Base-by-base conservation (phyloP, 1,140 invertebrate genomes). In the Drosophila orosa region DNA sequence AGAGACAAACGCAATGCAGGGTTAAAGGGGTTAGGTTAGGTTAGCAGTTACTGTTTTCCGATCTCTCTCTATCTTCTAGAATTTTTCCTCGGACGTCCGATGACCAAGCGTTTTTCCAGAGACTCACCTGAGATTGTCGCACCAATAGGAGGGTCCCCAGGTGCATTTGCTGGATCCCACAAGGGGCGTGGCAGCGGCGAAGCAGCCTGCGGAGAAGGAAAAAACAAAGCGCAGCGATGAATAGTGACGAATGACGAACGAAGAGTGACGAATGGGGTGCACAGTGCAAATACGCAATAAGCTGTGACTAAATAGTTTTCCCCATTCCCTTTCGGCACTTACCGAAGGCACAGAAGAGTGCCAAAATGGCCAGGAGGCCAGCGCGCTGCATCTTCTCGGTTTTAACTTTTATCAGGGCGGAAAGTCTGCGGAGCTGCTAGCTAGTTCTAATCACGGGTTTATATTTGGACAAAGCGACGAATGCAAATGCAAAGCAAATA, bases 81-180 rank as follows among this genome's bases (percentile, higher is more conserved):
- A 69, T 29, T 71, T 71, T 71, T 69, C 29, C n/a, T 25, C 33
- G 13, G 8, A 22, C 15, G 17, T 39, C 25, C 37, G 57, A 57
- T 78, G 59, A 78, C 61, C 72, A 60, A 48, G 61, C 68, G 54
- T 27, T 83, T 82, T 83, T 59, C 37, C 48, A 37, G 94, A 15
- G 56, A 87, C 85, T 89, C 52, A 91, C 95, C 94, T 95, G 73
- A 97, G 93, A 85, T 96, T 96, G 50, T 94, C 94, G 92, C 96
- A 97, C 96, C 96, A 97, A 77, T 95, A 97, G 0, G 94, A 93
- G n/a, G 96, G 96, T 25, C 96, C 96, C 94, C 95, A 95, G 12
- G 96, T 96, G 91, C 96, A 97, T 91, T 94, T 94, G 65, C 94
- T 93, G 9, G 93, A 79, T 15, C 95, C 95, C n/a, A 96, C 13